These are phyloP conservation scores for Serrognathus titanus DNA, from an alignment of 2,888 invertebrate genomes.

Conservation along the genomic window DNA sequence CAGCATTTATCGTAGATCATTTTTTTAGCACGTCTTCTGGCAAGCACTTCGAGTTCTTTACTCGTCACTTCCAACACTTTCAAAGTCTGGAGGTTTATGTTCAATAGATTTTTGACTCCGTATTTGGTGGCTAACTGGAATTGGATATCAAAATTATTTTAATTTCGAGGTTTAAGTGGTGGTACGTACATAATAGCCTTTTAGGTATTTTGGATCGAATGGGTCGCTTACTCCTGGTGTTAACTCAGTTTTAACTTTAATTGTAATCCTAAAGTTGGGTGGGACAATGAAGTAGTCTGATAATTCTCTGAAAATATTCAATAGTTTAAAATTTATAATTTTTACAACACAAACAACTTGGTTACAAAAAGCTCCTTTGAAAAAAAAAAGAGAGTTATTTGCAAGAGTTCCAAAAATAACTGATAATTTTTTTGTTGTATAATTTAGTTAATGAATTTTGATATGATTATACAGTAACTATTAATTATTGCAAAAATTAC, in stretches of 20 bases:
- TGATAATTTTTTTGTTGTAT: too few relatives aligned
- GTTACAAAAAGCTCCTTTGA: too few relatives aligned
- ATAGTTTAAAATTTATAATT: too few relatives aligned
- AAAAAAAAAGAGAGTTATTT: too few relatives aligned
- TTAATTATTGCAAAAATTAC: conserved; percentile 17
- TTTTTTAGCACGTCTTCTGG: conserved; percentile 4
- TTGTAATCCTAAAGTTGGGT: conserved; percentile 36
- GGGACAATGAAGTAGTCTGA: conserved; percentile 30
- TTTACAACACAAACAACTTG: too few relatives aligned
- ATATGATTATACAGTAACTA: too few relatives aligned
- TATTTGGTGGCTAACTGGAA: conserved; percentile 17
- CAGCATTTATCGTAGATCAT: conserved; percentile 12
- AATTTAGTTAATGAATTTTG: too few relatives aligned
- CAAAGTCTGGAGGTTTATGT: conserved; percentile 7
- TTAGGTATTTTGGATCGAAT: conserved; percentile 33
- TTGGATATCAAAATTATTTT: neutral
- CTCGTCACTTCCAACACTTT: neutral
- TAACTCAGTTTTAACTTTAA: conserved; percentile 29
- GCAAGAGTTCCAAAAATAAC: too few relatives aligned
- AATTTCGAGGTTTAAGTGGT: neutral
- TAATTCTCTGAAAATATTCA: conserved; percentile 24
- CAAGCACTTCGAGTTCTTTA: conserved; percentile 1
- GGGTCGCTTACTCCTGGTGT: conserved; percentile 25
- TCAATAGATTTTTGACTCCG: conserved; percentile 16
- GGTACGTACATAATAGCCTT: conserved; percentile 41